Conservation (phyloP, 2,113 vertebrate species). For the Ciconia maguari region DNA sequence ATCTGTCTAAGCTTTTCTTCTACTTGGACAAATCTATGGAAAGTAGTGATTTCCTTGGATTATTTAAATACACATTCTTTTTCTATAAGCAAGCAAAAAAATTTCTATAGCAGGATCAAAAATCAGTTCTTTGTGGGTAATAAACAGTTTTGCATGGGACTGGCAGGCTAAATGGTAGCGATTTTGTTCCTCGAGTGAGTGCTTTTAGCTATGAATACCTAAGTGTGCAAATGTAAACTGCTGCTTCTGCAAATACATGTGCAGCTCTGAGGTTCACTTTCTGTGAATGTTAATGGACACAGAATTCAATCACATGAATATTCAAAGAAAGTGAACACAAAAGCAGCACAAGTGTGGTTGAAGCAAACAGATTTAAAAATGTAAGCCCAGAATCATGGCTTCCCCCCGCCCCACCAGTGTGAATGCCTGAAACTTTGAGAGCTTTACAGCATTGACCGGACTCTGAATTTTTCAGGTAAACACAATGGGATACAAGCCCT, state of each 20-base stretch:
- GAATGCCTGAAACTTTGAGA: neutral
- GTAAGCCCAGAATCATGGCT: neutral
- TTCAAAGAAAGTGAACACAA: slow-evolving; percentile 50
- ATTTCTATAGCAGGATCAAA: neutral
- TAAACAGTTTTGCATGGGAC: slow-evolving; percentile 30
- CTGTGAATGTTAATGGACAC: slow-evolving; percentile 41
- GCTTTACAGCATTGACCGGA: neutral
- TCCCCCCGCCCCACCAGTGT: rapidly evolving
- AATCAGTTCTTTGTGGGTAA: slow-evolving; percentile 4
- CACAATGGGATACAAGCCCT: neutral
- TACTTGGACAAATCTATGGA: neutral
- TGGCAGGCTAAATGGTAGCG: neutral
- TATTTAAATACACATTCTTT: neutral
- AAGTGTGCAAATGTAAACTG: slow-evolving; percentile 26
- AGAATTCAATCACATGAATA: slow-evolving; percentile 45
- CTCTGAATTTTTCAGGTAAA: neutral
- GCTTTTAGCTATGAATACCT: slow-evolving; percentile 50
- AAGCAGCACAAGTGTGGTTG: slow-evolving; percentile 13
- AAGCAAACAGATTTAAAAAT: neutral
- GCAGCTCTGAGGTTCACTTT: slow-evolving; percentile 38
- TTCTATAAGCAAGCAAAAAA: neutral
- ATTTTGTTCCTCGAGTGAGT: slow-evolving; percentile 7
- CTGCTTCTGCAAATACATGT: slow-evolving; percentile 20
- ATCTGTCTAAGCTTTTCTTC: slow-evolving; percentile 3
- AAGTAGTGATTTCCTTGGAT: slow-evolving; percentile 13